Percentiles rank a stretch among this genome's conserved stretches.
Evolutionary conservation across 2,888 invertebrate genomes (phyloP).

Genomic region (Rhopalosiphum nymphaeae): DNA sequence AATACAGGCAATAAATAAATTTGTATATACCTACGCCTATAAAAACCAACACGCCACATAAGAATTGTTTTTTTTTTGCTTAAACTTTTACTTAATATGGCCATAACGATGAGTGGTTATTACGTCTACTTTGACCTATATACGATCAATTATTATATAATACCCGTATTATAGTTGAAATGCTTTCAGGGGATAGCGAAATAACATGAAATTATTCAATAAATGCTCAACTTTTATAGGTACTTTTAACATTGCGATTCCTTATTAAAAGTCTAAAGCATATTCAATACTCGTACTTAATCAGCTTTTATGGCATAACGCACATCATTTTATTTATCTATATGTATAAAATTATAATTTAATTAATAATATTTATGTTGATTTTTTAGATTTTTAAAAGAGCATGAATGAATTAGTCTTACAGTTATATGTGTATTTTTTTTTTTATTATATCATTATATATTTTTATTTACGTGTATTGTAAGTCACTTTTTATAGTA

Average conservation of each 20-base stretch:
- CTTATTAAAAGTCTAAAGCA: background rate
- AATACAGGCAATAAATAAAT: background rate
- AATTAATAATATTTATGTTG: background rate
- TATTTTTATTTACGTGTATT: background rate
- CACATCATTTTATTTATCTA: background rate
- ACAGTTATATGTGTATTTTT: background rate
- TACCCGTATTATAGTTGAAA: background rate
- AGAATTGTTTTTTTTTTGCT: slow-evolving; percentile 7
- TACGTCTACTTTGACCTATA: background rate
- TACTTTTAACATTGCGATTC: background rate
- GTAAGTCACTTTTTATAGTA: background rate
- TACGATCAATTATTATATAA: background rate
- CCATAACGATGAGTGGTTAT: background rate
- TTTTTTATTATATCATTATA: background rate
- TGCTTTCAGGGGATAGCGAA: slow-evolving; percentile 16
- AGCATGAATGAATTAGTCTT: background rate
- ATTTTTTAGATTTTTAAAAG: background rate
- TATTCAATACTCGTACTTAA: background rate
- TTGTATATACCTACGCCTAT: slow-evolving; percentile 10
- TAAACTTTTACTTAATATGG: background rate
- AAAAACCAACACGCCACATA: slow-evolving; percentile 9
- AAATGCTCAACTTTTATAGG: background rate
- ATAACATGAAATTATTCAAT: slow-evolving; percentile 40
- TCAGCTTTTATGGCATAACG: background rate
- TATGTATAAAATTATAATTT: background rate